Percentiles rank a stretch among this genome's conserved stretches.
Conservation (phyloP, 2,888 invertebrate genomes). For the Drosophila meridiana region DNA sequence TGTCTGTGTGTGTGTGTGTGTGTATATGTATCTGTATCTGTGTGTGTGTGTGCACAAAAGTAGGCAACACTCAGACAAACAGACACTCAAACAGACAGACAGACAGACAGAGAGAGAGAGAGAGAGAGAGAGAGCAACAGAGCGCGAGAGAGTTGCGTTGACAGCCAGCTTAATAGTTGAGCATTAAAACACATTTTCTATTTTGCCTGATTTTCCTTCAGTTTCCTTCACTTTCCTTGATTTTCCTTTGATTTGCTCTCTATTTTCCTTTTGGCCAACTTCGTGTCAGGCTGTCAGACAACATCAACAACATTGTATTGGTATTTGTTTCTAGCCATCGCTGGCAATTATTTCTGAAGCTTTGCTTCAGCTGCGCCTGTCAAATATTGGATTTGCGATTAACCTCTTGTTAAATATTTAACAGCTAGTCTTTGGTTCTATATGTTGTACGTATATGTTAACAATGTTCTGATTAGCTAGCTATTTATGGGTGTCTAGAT, state of each 20-base stretch:
- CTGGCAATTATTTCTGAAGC: not conserved
- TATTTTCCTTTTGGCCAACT: not conserved
- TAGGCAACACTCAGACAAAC: constrained; percentile 12
- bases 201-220: not conserved
- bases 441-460: not conserved
- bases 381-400: not conserved
- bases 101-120: not conserved
- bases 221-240: not conserved
- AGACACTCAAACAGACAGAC: not conserved
- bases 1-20: not conserved
- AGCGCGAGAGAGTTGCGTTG: not conserved
- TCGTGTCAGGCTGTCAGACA: not conserved
- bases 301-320: not conserved
- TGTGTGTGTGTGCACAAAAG: constrained; percentile 6
- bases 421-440: too few species aligned
- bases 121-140: not conserved
- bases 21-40: not conserved
- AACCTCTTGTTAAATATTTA: not conserved
- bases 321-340: not conserved
- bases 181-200: constrained; percentile 1
- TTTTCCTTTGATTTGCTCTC: not conserved
- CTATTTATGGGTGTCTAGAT: not conserved
- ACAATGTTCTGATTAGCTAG: not conserved
- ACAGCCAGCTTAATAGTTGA: constrained; percentile 12
- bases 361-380: not conserved